Base-by-base conservation (phyloP, 1,140 invertebrate species). In the Subanguina moxae region DNA sequence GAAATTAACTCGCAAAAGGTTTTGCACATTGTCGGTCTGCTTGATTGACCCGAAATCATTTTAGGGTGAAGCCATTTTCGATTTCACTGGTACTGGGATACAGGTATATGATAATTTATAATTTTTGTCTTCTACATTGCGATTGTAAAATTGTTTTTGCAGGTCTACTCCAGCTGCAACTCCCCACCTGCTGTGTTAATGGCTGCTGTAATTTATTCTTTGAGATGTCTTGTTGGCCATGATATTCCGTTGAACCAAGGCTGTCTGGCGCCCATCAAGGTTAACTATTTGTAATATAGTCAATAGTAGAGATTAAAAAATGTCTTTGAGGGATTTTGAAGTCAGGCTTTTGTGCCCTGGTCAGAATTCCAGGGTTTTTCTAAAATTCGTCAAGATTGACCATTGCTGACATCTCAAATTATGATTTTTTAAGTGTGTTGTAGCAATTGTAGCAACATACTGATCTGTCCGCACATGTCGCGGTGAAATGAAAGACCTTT, bases 151-250 rank as follows among this genome's bases (percentile, higher is more conserved):
- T 52, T 52, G 23, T 15, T 8, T 25, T 19, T 3, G 8, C 3
- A 97, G 86, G 92, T 97, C 1, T 92, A 91, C 89, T 93, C 93
- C 11, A 98, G 97, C 83, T 90, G 91, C 76, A 99, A 99, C 86
- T 91, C 94, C 13, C 95, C 95, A 13, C 86, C 90, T 69, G 94
- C 96, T 0, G 92, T 99, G 62, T 94, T 93, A 3, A 85, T 95
- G 38, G 97, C 94, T 0, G 94, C 94, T 0, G 85, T 99, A 27
- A 99, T 98, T 78, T 99, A 99, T 84, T 97, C 93, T 81, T 84
- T 99, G n/a, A 87, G 96, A 32, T 96, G 92, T 81, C 92, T 99
- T 89, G 92, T 99, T 28, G 93, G 92, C 0, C 89, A 92, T 82
- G 93, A 98, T 85, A 90, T 98, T 45, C 96, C 96, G 11, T 85